These are phyloP conservation scores for Liasis olivaceus DNA, from an alignment of 2,797 vertebrate species.

Conservation along the genomic window DNA sequence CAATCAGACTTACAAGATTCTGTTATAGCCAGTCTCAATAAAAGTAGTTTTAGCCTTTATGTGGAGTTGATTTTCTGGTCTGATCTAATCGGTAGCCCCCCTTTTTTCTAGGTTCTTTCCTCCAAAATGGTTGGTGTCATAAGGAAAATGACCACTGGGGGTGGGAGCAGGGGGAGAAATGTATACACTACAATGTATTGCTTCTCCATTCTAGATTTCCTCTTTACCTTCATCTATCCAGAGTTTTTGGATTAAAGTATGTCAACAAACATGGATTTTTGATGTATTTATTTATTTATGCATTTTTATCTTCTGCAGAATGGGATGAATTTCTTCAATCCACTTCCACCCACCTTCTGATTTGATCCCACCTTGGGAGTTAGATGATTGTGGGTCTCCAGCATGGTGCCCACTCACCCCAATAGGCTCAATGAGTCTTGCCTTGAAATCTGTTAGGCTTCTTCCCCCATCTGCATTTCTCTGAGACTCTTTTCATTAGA, in stretches of 20 bases:
- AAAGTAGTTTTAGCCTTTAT: not conserved
- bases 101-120: not conserved
- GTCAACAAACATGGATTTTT: not conserved
- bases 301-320: not conserved
- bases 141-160: not conserved
- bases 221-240: not conserved
- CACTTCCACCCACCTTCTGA: not conserved
- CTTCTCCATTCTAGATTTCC: not conserved
- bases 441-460: not conserved
- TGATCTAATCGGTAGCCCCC: not conserved
- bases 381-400: not conserved
- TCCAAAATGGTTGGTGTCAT: not conserved
- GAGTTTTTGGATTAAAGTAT: not conserved
- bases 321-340: not conserved
- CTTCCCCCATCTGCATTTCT: not conserved
- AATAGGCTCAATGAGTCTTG: not conserved
- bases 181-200: not conserved
- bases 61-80: not conserved
- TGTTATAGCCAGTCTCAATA: not conserved
- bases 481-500: not conserved
- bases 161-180: too few relatives aligned
- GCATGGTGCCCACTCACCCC: not conserved
- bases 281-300: not conserved
- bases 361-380: not conserved
- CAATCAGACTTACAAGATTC: not conserved